These are phyloP conservation scores for Erpobdella octoculata DNA, from an alignment of 2,888 invertebrate species.

Conservation along the genomic window DNA sequence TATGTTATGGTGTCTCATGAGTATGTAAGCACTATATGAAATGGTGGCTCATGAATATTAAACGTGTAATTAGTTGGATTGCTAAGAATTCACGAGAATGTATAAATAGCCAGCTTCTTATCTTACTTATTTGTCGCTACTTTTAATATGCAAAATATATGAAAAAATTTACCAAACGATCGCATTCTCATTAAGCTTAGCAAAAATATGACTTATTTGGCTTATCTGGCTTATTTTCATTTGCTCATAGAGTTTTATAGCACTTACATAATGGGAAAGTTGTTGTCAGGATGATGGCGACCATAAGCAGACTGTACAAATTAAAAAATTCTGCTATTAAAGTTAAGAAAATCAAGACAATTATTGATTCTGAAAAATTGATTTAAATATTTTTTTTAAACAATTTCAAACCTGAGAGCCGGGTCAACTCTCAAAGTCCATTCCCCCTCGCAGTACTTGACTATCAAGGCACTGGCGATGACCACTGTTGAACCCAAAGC, in stretches of 20 bases:
- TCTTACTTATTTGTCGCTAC: too few species aligned
- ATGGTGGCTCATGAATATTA: too few species aligned
- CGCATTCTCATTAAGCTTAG: not conserved
- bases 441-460: slow-evolving; percentile 58
- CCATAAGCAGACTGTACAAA: slow-evolving; percentile 66
- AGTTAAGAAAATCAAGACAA: not conserved
- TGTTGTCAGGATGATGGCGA: slow-evolving; percentile 50
- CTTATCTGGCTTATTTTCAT: not conserved
- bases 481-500: slow-evolving; percentile 90
- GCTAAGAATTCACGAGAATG: too few species aligned
- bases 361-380: not conserved
- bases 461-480: slow-evolving; percentile 70
- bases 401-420: slow-evolving; percentile 63
- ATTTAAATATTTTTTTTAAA: not conserved
- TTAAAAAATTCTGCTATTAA: not conserved
- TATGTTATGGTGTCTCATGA: too few species aligned
- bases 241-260: not conserved
- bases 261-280: slow-evolving; percentile 47
- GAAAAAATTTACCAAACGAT: not conserved
- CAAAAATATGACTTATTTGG: not conserved
- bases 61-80: too few species aligned
- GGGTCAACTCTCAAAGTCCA: slow-evolving; percentile 87
- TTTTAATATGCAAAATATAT: too few species aligned
- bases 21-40: too few species aligned
- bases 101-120: too few species aligned